Percentiles rank a stretch among this genome's conserved stretches.
These are phyloP conservation scores for Sogatella furcifera DNA, from an alignment of 1,140 invertebrate species.

Conservation along the genomic window DNA sequence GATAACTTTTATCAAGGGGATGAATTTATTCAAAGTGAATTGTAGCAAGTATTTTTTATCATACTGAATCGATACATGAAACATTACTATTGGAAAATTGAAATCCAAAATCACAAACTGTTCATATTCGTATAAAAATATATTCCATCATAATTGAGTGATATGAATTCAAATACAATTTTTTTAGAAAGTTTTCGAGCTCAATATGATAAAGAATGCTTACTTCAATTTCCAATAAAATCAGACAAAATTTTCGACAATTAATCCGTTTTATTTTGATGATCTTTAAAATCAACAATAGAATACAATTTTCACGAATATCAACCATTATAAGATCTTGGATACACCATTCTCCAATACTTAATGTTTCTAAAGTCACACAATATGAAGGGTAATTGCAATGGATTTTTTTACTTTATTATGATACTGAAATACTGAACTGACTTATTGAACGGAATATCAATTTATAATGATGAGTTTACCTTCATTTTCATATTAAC, in stretches of 20 bases:
- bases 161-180: neutral
- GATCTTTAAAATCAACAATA: neutral
- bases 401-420: too few relatives aligned
- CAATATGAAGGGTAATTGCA: too few relatives aligned
- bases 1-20: neutral
- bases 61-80: conserved; percentile 11
- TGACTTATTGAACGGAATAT: too few relatives aligned
- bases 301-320: conserved; percentile 14
- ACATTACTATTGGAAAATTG: neutral
- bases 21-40: neutral
- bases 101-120: conserved; percentile 17
- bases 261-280: conserved; percentile 3
- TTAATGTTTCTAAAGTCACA: too few relatives aligned
- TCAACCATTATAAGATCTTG: conserved; percentile 17
- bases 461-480: too few relatives aligned
- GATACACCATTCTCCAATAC: conserved; percentile 7
- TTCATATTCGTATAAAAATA: conserved; percentile 15
- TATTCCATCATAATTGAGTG: conserved; percentile 1
- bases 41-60: conserved; percentile 18
- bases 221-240: conserved; percentile 11
- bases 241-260: neutral
- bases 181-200: neutral
- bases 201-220: conserved; percentile 21
- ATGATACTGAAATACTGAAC: too few relatives aligned
- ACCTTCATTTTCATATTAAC: too few relatives aligned